phyloP scores from a whole-genome alignment of 1,140 invertebrate genomes.

The Neotoxoptera formosana region DNA sequence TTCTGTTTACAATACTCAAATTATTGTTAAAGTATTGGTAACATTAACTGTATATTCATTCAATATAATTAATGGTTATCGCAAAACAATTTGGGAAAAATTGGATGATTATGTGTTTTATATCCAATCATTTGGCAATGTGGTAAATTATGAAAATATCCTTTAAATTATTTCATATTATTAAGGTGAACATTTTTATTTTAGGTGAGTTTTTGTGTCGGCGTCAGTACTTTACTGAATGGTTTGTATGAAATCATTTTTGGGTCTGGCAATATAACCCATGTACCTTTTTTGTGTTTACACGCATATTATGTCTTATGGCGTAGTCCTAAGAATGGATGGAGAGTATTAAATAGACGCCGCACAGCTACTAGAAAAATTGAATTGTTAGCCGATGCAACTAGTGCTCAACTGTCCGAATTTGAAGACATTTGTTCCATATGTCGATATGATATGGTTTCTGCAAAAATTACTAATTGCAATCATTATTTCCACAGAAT shows the following conservation, averaged over 20 bases:
- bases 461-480: slow-evolving; percentile 91
- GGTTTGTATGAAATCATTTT: slow-evolving; percentile 92
- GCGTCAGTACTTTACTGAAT: slow-evolving; percentile 93
- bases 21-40: slow-evolving; percentile 75
- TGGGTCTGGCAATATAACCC: slow-evolving; percentile 83
- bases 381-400: slow-evolving; percentile 85
- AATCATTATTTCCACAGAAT: slow-evolving; percentile 95
- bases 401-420: slow-evolving; percentile 73
- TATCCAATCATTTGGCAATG: slow-evolving; percentile 87
- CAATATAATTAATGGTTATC: slow-evolving; percentile 85
- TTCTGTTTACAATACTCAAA: slow-evolving; percentile 86
- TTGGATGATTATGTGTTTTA: slow-evolving; percentile 95
- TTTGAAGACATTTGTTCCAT: slow-evolving; percentile 95
- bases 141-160: slow-evolving; percentile 66
- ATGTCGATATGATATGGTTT: slow-evolving; percentile 91
- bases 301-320: slow-evolving; percentile 98
- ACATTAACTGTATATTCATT: slow-evolving; percentile 88
- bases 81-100: slow-evolving; percentile 89
- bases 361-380: slow-evolving; percentile 92
- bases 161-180: not conserved
- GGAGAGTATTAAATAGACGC: slow-evolving; percentile 92
- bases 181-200: slow-evolving; percentile 30
- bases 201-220: slow-evolving; percentile 86
- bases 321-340: slow-evolving; percentile 71
- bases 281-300: slow-evolving; percentile 93